phyloP scores from a whole-genome alignment of 2,113 vertebrate species.

The Lycocorax pyrrhopterus region DNA sequence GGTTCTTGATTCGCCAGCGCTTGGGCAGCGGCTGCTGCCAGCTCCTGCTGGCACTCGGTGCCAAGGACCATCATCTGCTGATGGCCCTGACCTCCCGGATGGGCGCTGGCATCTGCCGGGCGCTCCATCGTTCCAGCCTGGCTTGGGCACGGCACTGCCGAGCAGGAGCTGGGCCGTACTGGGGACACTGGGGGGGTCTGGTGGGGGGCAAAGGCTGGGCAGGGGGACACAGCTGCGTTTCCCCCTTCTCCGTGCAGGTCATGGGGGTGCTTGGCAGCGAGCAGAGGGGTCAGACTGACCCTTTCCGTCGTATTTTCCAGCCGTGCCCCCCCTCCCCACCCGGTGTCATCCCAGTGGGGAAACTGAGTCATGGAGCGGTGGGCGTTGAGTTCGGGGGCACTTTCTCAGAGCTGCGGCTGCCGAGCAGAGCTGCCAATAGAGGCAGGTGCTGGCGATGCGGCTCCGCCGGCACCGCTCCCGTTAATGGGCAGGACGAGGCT shows the following conservation, averaged over 20 bases:
- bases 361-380: fast-evolving
- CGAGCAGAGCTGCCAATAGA: neutral
- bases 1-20: neutral
- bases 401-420: neutral
- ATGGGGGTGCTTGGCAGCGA: neutral
- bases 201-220: fast-evolving
- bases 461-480: neutral
- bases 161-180: neutral
- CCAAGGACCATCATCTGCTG: neutral
- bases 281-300: neutral
- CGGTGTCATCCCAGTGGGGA: neutral
- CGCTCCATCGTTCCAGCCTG: neutral
- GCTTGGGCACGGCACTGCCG: fast-evolving
- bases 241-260: neutral
- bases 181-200: neutral
- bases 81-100: neutral
- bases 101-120: neutral
- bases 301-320: fast-evolving
- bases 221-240: neutral
- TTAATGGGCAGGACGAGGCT: neutral
- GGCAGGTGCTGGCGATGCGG: fast-evolving
- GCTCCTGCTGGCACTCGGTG: constrained; percentile 3
- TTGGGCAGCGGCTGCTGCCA: constrained; percentile 23
- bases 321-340: fast-evolving
- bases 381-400: fast-evolving